phyloP scores from a whole-genome alignment of 2,797 vertebrate genomes.

The Pachyuromys duprasi region DNA sequence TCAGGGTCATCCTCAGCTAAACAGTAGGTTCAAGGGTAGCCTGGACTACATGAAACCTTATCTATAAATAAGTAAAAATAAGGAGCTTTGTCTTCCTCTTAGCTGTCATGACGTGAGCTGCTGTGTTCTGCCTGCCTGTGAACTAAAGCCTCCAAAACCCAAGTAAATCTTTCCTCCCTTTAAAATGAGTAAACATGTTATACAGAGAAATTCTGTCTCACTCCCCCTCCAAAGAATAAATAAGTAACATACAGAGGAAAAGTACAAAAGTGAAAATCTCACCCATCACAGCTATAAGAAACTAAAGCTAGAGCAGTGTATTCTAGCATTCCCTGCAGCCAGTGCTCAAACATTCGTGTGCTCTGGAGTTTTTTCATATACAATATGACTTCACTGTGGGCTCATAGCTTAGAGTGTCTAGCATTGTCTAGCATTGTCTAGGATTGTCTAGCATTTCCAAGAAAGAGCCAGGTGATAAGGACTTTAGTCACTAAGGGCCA shows the following conservation, averaged over 20 bases:
- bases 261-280: background rate
- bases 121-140: no score
- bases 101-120: no score
- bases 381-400: background rate
- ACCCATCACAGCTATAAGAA: background rate
- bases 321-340: no score
- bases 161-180: background rate
- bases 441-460: background rate
- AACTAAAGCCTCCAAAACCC: background rate
- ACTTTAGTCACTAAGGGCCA: background rate
- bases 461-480: background rate
- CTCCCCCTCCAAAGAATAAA: background rate
- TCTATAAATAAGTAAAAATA: background rate
- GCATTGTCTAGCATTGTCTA: background rate
- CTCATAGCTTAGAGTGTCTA: background rate
- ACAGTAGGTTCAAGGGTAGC: background rate
- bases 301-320: no score
- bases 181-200: background rate
- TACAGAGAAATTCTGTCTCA: no score
- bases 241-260: background rate
- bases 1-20: background rate
- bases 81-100: background rate
- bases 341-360: no score
- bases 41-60: background rate
- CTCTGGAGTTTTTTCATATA: background rate